Evolutionary conservation across 2,113 vertebrate genomes (phyloP), one percentile per base, ranked within the genome.

Genomic region (Pitta sordida): DNA sequence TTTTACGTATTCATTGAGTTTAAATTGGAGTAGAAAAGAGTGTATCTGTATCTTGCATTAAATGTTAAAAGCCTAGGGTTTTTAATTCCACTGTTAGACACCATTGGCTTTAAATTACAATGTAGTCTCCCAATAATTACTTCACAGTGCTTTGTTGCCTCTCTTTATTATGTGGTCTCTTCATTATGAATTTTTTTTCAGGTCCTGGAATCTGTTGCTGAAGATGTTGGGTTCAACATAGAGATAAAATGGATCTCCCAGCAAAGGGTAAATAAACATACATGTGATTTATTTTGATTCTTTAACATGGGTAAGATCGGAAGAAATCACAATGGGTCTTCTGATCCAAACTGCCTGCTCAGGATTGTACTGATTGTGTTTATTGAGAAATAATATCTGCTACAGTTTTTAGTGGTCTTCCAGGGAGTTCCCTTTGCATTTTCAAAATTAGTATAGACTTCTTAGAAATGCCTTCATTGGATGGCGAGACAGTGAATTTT

Each of bases 211-310:
- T 97, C 98, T 67, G 97, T 99, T 95, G 98, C 99, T 88, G 98
- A 99, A 73, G 90, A 98, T 55, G 98, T 99, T 86, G 99, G 99
- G 20, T 99, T 99, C 96, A 99, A 99, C 96, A 99, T 99, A 85
- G 99, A 99, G 97, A 97, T 99, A 48, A 99, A 99, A 93, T 99
- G 99, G 99, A 99, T 99, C 93, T 98, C 96, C 60, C 99, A 99
- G 48, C 97, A 99, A 96, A 99, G 98, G 96, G 99, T 99, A 59
- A 93, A 97, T 95, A 55, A 93, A 81, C 14, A 11, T 60, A 17
- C 27, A 3, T 26, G 16, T 46, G 32, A 24, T 41, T 51, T 48
- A 29, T 23, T 96, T 53, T 24, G 19, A 13, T 39, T 43, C 7
- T 58, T 84, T 44, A n/a, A 32, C 7, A 7, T 62, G 60, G 60